phyloP scores from a whole-genome alignment of 1,140 invertebrate genomes.

The Nomia melanderi region DNA sequence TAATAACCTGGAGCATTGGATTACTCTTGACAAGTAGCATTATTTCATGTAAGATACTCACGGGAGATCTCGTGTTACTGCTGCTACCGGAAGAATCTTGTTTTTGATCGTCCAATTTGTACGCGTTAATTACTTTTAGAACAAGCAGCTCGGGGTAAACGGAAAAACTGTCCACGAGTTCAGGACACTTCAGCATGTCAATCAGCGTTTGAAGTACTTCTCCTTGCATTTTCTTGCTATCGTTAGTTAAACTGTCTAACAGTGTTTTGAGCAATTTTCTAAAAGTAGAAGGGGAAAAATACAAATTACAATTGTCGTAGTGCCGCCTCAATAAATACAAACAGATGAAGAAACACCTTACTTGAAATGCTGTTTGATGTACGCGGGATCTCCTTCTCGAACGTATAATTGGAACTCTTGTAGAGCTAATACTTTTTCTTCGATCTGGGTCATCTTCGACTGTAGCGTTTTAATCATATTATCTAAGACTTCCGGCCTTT shows the following conservation, averaged over 20 bases:
- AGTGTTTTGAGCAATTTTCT: conserved; percentile 88
- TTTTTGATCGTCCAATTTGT: conserved; percentile 82
- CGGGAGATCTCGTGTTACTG: conserved; percentile 78
- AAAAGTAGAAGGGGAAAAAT: conserved; percentile 8
- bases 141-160: conserved; percentile 94
- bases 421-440: conserved; percentile 72
- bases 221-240: conserved; percentile 86
- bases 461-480: conserved; percentile 75
- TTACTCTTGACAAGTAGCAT: neutral
- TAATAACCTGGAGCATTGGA: neutral
- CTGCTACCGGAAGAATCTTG: conserved; percentile 64
- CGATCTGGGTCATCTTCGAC: conserved; percentile 61
- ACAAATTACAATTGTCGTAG: neutral
- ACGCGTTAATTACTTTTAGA: conserved; percentile 91
- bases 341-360: conserved; percentile 57
- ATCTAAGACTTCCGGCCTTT: conserved; percentile 76
- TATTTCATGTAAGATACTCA: conserved; percentile 46
- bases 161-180: conserved; percentile 89
- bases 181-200: conserved; percentile 89
- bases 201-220: conserved; percentile 89
- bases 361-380: conserved; percentile 82
- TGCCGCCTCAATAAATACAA: neutral
- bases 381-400: conserved; percentile 73
- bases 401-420: conserved; percentile 78
- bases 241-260: conserved; percentile 86